Evolutionary conservation across 2,888 invertebrate genomes (phyloP), one percentile per base, ranked within the genome.

Genomic region (Baccha elongata): DNA sequence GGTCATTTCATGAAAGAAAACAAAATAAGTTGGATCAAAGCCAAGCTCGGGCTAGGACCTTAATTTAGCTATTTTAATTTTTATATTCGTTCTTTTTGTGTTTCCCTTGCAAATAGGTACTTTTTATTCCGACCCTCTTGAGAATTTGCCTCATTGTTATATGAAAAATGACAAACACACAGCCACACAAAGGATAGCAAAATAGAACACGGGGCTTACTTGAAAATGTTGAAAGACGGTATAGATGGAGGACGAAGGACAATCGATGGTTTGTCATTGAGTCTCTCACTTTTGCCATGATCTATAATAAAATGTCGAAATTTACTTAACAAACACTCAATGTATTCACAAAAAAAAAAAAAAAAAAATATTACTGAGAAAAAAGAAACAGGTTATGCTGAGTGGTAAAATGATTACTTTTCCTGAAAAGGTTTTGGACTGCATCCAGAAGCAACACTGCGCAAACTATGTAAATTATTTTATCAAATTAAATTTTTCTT

Each of bases 401-500:
- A 55, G 46, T 52, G 71, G 78, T 52, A 62, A 68, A 79, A 64
- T 64, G 29, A 65, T 74, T 40, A 69, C 58, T 74, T n/a, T n/a
- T 74, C 55, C 58, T 75, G 55, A 15, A 29, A 65, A 58, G 55
- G 42, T 55, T 75, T 74, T 80, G 80, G 80, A 69, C 23, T 21
- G 13, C 23, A 17, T 69, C 80, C 80, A 80, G 69, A 74, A 80
- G 75, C 80, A 80, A 80, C 80, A 80, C 80, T 80, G 80, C 80
- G 80, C 80, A 80, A 75, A 75, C 75, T 69, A 50, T 64, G 50
- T 80, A 80, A 80, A 80, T 68, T 69, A 75, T 69, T 58, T 80
- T 75, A 69, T 52, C 80, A 80, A 74, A 75, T 74, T 64, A 65
- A 65, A 48, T 80, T 64, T 40, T 55, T 42, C 69, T 35, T 26